Evolutionary conservation across 2,113 vertebrate species (phyloP), one percentile per base, ranked within the genome.

Genomic region (Cavia porcellus): DNA sequence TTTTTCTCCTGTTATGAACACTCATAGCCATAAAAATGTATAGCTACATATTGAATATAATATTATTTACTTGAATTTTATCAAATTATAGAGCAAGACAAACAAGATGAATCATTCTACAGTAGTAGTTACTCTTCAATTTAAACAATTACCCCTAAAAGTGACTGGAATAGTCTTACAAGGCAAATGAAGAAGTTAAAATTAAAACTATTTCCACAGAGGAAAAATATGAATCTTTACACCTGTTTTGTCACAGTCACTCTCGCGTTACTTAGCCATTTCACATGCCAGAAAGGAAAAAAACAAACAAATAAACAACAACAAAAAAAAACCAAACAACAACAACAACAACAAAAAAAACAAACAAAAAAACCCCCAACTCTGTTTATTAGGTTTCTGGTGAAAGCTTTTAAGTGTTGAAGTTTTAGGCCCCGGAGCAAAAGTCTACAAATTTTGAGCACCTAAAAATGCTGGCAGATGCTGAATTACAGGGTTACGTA

Each of bases 361-460:
- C n/a, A n/a, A n/a, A n/a, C n/a, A n/a, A n/a, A n/a, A n/a, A n/a
- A n/a, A n/a, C n/a, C n/a, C n/a, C n/a, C n/a, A n/a, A 66, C 5
- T 5, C 0, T 64, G 30, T 17, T 90, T 62, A 19, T 68, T 87
- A 95, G 52, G 72, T 96, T 80, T 55, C 74, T 80, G 25, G n/a
- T 6, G 0, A 97, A 93, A 96, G 12, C 0, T 30, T 93, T 47
- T 87, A 94, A 90, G 64, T 96, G 83, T 0, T 55, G 84, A 94
- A 20, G 32, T 55, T 94, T 98, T 83, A 87, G 94, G 17, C 17
- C 85, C 59, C 6, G 87, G 32, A 93, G 45, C 66, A 91, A 96
- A 68, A 77, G 79, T 97, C 55, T 64, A 70, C 15, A 96, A 92
- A 42, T 89, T 89, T 47, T 77, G 89, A 95, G 90, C 11, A 5